A percentile compares a stretch with the other conserved stretches of the same genome.
Evolutionary conservation across 1,140 invertebrate genomes (phyloP).

Genomic region (Leptinotarsa undecemlineata): DNA sequence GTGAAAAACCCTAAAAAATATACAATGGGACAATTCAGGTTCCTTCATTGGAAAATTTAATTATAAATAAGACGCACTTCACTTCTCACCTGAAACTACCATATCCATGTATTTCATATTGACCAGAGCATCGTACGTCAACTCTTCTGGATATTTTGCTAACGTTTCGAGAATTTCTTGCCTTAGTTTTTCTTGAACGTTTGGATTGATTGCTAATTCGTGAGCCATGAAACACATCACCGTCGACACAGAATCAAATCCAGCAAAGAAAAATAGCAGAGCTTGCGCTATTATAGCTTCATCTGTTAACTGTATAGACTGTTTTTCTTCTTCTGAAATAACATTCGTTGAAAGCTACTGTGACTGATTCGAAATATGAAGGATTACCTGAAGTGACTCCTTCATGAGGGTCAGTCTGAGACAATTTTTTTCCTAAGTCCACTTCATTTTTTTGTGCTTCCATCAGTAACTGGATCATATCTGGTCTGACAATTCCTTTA

Average conservation of each 20-base stretch:
- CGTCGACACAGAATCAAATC: constrained; percentile 55
- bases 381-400: too few relatives aligned
- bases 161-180: constrained; percentile 51
- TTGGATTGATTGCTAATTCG: constrained; percentile 60
- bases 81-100: not conserved
- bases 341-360: too few relatives aligned
- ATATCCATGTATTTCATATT: constrained; percentile 49
- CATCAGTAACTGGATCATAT: constrained; percentile 57
- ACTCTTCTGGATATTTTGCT: constrained; percentile 27
- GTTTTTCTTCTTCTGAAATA: too few relatives aligned
- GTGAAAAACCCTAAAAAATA: not conserved
- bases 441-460: constrained; percentile 22
- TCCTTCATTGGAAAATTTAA: not conserved
- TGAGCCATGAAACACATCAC: constrained; percentile 53
- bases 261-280: constrained; percentile 56
- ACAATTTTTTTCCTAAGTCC: too few relatives aligned
- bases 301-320: constrained; percentile 25
- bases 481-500: constrained; percentile 51
- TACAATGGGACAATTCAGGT: not conserved
- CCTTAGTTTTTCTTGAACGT: constrained; percentile 57
- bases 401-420: too few relatives aligned
- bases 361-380: too few relatives aligned
- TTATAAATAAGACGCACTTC: not conserved
- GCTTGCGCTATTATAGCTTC: constrained; percentile 53
- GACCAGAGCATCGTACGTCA: constrained; percentile 54